Evolutionary conservation across 30 jellyfish, hydroid and myxozoan genomes (phyloP).

Genomic region (Sanderia malayensis): DNA sequence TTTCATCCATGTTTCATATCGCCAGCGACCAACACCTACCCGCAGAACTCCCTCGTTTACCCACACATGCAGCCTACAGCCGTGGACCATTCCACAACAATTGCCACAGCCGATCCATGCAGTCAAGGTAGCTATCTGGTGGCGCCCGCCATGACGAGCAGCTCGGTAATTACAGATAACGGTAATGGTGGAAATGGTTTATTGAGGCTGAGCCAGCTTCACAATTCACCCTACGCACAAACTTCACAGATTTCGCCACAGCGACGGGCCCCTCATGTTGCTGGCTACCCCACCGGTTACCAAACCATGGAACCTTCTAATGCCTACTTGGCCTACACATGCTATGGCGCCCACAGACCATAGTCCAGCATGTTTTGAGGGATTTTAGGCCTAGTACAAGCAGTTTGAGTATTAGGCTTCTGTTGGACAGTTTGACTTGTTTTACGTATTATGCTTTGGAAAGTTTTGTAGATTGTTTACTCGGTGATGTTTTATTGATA

Average conservation of each 20-base stretch:
- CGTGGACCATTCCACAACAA: constrained; percentile 11
- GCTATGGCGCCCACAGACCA: constrained; percentile 69
- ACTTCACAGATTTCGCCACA: constrained; percentile 68
- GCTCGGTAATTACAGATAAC: constrained; percentile 30
- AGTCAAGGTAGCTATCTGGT: constrained; percentile 46
- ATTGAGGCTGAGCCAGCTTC: constrained; percentile 47
- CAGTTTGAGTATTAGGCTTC: too few species aligned
- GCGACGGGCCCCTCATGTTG: constrained; percentile 59
- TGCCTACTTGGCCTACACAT: constrained; percentile 69
- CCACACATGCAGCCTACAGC: constrained; percentile 65
- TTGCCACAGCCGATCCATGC: constrained; percentile 41
- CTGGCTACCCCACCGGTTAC: constrained; percentile 50
- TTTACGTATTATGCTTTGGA: background rate
- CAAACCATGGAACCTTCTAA: constrained; percentile 56
- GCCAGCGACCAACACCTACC: constrained; percentile 57
- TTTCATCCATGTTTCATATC: constrained; percentile 83
- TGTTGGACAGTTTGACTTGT: background rate
- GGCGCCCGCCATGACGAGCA: constrained; percentile 59
- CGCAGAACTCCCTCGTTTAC: constrained; percentile 61
- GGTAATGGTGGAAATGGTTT: constrained; percentile 32
- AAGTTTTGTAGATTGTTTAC: background rate
- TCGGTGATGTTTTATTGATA: background rate
- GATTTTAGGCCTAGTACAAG: background rate
- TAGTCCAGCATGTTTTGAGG: constrained; percentile 11
- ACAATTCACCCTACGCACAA: constrained; percentile 39